Conservation (phyloP, 1,140 invertebrate species). For the Drosophila pandora region DNA sequence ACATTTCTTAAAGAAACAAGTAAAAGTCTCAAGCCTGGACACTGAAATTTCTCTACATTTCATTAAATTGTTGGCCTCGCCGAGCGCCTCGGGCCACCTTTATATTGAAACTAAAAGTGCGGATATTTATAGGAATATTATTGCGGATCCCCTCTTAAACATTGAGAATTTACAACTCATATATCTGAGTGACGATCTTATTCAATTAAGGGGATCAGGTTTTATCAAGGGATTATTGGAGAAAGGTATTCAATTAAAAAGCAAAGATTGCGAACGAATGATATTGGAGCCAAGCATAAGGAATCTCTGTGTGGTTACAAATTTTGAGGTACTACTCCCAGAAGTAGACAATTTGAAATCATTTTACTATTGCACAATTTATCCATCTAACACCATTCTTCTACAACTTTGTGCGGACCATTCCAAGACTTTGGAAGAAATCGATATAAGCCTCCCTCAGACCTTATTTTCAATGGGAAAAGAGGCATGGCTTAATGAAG, state of each 20-base stretch:
- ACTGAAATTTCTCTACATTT: neutral
- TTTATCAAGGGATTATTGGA: slow-evolving; percentile 9
- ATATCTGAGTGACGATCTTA: too few species aligned
- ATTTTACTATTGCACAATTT: neutral
- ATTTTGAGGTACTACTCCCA: neutral
- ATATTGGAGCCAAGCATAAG: neutral
- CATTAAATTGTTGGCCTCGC: too few species aligned
- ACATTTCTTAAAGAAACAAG: neutral
- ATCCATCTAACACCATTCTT: neutral
- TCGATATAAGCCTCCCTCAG: slow-evolving; percentile 2
- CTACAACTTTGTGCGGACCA: neutral
- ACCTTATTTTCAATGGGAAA: neutral
- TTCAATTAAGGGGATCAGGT: neutral
- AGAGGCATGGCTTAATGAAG: neutral
- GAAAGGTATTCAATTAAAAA: neutral
- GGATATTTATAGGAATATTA: neutral
- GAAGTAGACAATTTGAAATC: neutral
- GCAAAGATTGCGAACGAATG: neutral
- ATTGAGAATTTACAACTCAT: slow-evolving; percentile 5
- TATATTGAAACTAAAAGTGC: neutral
- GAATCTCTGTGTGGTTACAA: too few species aligned
- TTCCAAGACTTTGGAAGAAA: neutral
- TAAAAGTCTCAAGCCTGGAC: neutral
- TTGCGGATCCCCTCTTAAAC: neutral
- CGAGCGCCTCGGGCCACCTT: neutral